Evolutionary conservation across 2,888 invertebrate species (phyloP).

Genomic region (Exocentrus adspersus): DNA sequence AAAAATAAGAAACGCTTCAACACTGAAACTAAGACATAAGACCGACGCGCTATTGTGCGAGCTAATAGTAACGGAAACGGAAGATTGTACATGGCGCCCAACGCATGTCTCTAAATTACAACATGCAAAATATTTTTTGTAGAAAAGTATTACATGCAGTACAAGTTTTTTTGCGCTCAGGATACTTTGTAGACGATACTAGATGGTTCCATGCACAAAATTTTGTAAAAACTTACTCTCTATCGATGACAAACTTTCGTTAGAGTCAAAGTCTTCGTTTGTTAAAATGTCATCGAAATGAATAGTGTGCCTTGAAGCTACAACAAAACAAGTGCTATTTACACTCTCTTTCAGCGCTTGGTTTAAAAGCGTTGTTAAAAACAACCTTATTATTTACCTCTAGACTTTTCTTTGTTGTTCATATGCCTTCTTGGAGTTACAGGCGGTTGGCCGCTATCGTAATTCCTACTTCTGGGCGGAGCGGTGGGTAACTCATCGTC

Average conservation of each 20-base stretch:
- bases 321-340: conserved; percentile 41
- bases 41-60: too few relatives aligned
- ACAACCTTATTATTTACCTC: conserved; percentile 44
- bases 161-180: too few relatives aligned
- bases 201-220: conserved; percentile 21
- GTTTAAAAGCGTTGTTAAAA: not conserved
- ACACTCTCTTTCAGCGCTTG: not conserved
- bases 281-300: conserved; percentile 54
- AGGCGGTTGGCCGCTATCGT: conserved; percentile 56
- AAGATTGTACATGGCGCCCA: too few relatives aligned
- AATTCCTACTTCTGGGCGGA: conserved; percentile 70
- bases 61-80: too few relatives aligned
- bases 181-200: too few relatives aligned
- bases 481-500: conserved; percentile 71
- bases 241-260: conserved; percentile 52
- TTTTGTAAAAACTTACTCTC: conserved; percentile 50
- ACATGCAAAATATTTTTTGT: too few relatives aligned
- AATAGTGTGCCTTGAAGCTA: conserved; percentile 53
- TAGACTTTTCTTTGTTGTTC: conserved; percentile 56
- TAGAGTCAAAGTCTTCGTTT: conserved; percentile 51
- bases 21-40: too few relatives aligned
- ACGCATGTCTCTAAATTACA: too few relatives aligned
- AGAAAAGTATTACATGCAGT: too few relatives aligned
- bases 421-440: conserved; percentile 50
- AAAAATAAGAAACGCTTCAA: conserved; percentile 42